Evolutionary conservation across 2,888 invertebrate genomes (phyloP).

Genomic region (Oscheius myriophilus): DNA sequence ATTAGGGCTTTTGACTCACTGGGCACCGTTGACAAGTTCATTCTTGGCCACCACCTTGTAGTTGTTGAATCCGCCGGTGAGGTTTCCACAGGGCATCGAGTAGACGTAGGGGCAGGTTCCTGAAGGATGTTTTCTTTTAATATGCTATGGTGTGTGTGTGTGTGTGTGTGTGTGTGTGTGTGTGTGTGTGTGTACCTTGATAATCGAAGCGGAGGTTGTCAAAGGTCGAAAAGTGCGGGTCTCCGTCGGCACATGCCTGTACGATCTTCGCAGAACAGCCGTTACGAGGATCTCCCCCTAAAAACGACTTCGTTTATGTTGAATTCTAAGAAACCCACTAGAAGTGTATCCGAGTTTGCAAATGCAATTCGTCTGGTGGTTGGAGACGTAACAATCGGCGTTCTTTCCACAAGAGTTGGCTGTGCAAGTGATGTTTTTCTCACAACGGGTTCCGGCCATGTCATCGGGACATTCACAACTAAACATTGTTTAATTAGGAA

Average conservation of each 20-base stretch:
- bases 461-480: conserved; percentile 73
- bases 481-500: background rate
- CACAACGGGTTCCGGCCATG: conserved; percentile 82
- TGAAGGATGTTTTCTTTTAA: too few species aligned
- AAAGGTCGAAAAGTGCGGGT: conserved; percentile 70
- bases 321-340: conserved; percentile 16
- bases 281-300: conserved; percentile 35
- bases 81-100: conserved; percentile 48
- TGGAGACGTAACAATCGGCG: conserved; percentile 53
- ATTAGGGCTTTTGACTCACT: conserved; percentile 28
- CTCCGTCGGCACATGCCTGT: conserved; percentile 61
- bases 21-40: conserved; percentile 39
- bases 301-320: conserved; percentile 7
- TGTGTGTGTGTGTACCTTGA: conserved; percentile 35
- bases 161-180: too few species aligned
- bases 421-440: conserved; percentile 64
- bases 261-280: conserved; percentile 29
- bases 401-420: conserved; percentile 53
- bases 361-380: conserved; percentile 58
- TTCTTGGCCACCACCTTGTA: conserved; percentile 56
- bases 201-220: conserved; percentile 66
- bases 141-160: too few species aligned
- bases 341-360: conserved; percentile 58
- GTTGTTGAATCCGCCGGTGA: conserved; percentile 40
- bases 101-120: conserved; percentile 68